Percentiles rank a stretch among this genome's conserved stretches.
These are phyloP conservation scores for Montipora cactus DNA, from an alignment of 64 coral and sea anemone species.

Conservation along the genomic window DNA sequence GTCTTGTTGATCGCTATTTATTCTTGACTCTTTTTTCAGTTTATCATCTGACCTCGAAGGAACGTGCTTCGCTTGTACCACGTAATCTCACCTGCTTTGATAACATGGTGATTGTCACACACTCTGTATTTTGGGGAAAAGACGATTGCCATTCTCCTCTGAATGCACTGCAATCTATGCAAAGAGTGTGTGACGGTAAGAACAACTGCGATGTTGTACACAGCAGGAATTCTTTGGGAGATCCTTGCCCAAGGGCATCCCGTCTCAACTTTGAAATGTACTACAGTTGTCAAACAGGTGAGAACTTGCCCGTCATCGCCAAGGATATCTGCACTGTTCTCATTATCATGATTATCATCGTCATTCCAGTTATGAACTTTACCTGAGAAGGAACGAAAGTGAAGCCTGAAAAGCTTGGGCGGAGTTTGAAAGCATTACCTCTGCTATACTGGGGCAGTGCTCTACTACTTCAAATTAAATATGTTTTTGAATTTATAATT, in stretches of 20 bases:
- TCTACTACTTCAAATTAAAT: too few species aligned
- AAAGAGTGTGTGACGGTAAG: slow-evolving; percentile 43
- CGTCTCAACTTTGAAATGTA: background rate
- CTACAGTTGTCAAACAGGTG: slow-evolving; percentile 76
- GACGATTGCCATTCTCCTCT: background rate
- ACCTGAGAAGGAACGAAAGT: too few species aligned
- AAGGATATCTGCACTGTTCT: background rate
- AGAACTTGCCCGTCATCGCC: background rate
- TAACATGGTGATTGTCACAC: slow-evolving; percentile 56
- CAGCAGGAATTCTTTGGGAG: background rate
- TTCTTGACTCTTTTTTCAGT: background rate
- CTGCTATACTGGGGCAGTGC: too few species aligned
- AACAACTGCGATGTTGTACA: background rate
- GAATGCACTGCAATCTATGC: slow-evolving; percentile 8
- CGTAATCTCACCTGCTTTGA: slow-evolving; percentile 55
- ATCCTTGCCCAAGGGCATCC: background rate
- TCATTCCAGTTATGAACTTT: background rate
- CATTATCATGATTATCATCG: background rate
- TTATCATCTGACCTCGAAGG: background rate
- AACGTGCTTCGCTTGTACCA: background rate
- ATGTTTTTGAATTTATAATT: too few species aligned
- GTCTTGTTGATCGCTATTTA: background rate
- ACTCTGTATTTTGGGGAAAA: slow-evolving; percentile 12
- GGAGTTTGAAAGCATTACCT: too few species aligned
- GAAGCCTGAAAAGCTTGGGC: too few species aligned